These are phyloP conservation scores for Drosophila repletoides DNA, from an alignment of 1,140 invertebrate species.

Conservation along the genomic window DNA sequence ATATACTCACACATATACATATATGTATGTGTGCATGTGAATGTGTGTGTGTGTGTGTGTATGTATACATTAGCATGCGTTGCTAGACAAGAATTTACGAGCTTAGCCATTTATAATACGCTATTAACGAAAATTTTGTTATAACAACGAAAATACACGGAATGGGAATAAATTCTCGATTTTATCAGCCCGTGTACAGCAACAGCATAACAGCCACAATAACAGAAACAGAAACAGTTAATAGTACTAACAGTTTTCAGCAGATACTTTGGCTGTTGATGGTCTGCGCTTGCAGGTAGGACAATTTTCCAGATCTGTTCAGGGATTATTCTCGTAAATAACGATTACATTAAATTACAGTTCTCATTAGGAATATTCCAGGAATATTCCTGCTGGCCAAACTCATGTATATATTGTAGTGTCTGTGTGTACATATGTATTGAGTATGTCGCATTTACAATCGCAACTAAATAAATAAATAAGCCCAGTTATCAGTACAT, in stretches of 20 bases:
- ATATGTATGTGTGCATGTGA: not conserved
- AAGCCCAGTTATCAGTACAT: slow-evolving; percentile 21
- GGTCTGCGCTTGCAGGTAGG: too few species aligned
- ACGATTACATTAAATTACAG: slow-evolving; percentile 1
- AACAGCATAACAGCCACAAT: slow-evolving; percentile 11
- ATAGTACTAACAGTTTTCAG: not conserved
- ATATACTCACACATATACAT: slow-evolving; percentile 1
- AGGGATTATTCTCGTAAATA: not conserved
- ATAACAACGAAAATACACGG: slow-evolving; percentile 52
- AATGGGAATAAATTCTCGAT: slow-evolving; percentile 17
- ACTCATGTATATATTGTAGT: not conserved
- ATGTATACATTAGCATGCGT: slow-evolving; percentile 21
- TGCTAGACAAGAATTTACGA: slow-evolving; percentile 46
- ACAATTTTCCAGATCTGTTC: too few species aligned
- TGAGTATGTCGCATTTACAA: slow-evolving; percentile 15
- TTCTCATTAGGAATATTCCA: slow-evolving; percentile 1
- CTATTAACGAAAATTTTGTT: slow-evolving; percentile 50
- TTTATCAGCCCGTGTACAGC: slow-evolving; percentile 38
- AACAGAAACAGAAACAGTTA: not conserved
- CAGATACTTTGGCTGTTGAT: too few species aligned
- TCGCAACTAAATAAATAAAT: slow-evolving; percentile 32
- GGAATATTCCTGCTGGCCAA: too few species aligned
- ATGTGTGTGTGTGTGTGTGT: not conserved
- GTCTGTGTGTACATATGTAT: too few species aligned
- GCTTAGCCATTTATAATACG: slow-evolving; percentile 39